A percentile compares a stretch with the other conserved stretches of the same genome.
Evolutionary conservation across 2,888 invertebrate genomes (phyloP).

Genomic region (Erebia palarica): DNA sequence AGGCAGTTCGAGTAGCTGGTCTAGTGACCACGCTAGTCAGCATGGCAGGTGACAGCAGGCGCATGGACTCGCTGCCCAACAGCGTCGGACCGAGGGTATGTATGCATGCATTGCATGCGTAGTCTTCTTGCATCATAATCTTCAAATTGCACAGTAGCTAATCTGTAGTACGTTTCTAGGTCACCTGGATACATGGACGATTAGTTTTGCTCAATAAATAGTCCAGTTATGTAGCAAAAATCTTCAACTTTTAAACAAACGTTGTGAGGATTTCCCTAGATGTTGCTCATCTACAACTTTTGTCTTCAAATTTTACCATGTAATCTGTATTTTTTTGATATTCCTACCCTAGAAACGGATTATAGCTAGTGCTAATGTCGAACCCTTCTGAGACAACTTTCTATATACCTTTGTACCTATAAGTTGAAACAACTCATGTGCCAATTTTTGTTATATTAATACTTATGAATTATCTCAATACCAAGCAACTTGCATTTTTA

Average conservation of each 20-base stretch:
- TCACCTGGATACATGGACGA: too few species aligned
- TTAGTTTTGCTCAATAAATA: too few species aligned
- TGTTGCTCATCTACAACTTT: too few species aligned
- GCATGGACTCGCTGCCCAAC: constrained; percentile 79
- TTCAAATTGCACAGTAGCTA: constrained; percentile 33
- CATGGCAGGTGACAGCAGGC: constrained; percentile 86
- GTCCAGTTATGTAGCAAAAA: too few species aligned
- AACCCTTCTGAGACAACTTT: background rate
- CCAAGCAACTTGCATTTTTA: background rate
- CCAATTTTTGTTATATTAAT: background rate
- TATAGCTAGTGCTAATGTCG: constrained; percentile 2
- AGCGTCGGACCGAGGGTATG: constrained; percentile 81
- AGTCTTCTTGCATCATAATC: constrained; percentile 31
- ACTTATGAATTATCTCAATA: background rate
- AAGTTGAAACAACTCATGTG: background rate
- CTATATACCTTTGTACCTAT: background rate
- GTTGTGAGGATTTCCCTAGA: too few species aligned
- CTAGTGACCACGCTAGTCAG: constrained; percentile 92
- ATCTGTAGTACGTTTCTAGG: constrained; percentile 13
- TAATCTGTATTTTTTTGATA: too few species aligned
- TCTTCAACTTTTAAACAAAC: too few species aligned
- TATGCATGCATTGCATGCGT: constrained; percentile 42
- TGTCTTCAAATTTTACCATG: too few species aligned
- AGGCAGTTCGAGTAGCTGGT: constrained; percentile 91
- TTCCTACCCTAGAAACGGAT: too few species aligned